Evolutionary conservation across 2,113 vertebrate genomes (phyloP).

Genomic region (Chauna torquata): DNA sequence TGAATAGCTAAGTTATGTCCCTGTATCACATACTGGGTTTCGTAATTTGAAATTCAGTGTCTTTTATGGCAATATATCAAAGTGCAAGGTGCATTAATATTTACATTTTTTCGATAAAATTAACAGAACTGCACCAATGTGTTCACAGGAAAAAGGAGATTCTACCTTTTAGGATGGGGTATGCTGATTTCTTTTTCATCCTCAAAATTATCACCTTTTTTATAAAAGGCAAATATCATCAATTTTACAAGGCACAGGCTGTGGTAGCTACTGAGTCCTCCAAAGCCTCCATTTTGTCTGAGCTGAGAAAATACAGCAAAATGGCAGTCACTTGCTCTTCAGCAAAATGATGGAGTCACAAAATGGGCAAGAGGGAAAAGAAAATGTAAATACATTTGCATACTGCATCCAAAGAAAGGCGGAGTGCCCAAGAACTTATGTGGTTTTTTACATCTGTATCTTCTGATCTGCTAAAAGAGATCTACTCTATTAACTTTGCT

Average conservation of each 20-base stretch:
- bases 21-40: background rate
- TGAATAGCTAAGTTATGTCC: background rate
- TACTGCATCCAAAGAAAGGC: accelerated
- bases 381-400: background rate
- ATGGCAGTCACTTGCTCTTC: background rate
- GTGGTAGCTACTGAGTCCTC: background rate
- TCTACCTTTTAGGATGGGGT: background rate
- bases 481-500: accelerated
- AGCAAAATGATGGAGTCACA: background rate
- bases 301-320: conserved; percentile 17
- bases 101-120: background rate
- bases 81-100: background rate
- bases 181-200: background rate
- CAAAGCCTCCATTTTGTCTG: conserved; percentile 63
- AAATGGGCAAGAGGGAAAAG: background rate
- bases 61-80: conserved; percentile 16
- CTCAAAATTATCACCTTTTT: background rate
- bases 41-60: conserved; percentile 32
- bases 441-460: background rate
- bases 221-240: background rate
- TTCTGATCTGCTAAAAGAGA: background rate
- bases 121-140: background rate
- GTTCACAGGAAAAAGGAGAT: background rate
- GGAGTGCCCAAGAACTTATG: accelerated
- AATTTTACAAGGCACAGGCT: background rate